A percentile compares a stretch with the other conserved stretches of the same genome.
Evolutionary conservation across 1,140 invertebrate species (phyloP).

Genomic region (Drosophila aff.): DNA sequence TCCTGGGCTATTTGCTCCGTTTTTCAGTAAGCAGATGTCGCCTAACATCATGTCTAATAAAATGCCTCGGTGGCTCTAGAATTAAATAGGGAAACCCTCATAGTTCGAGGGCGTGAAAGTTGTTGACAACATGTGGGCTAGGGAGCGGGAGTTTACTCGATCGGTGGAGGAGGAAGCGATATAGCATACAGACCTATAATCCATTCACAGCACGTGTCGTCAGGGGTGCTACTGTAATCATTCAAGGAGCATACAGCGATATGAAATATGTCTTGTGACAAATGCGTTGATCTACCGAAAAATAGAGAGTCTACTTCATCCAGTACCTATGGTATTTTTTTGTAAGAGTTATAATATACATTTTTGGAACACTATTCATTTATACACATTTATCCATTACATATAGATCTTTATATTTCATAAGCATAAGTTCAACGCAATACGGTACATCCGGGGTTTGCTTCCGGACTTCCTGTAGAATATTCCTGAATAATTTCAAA

Average conservation of each 20-base stretch:
- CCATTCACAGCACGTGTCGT: slow-evolving; percentile 48
- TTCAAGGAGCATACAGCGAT: slow-evolving; percentile 9
- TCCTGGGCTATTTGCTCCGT: slow-evolving; percentile 28
- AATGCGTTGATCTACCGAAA: background rate
- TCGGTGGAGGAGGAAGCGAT: background rate
- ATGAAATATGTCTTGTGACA: background rate
- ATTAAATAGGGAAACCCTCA: slow-evolving; percentile 57
- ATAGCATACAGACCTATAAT: slow-evolving; percentile 13
- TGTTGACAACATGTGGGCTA: slow-evolving; percentile 72
- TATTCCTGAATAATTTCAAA: slow-evolving; percentile 10
- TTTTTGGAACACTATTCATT: too few species aligned
- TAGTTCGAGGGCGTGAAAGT: slow-evolving; percentile 65
- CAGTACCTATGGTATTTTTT: background rate
- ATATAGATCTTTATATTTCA: background rate
- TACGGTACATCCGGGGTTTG: background rate
- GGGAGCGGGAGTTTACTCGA: background rate
- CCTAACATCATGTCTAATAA: slow-evolving; percentile 63
- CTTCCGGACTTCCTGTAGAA: slow-evolving; percentile 8
- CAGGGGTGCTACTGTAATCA: slow-evolving; percentile 17
- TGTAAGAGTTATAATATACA: background rate
- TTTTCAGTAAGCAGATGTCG: slow-evolving; percentile 53
- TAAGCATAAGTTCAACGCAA: background rate
- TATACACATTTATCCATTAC: background rate
- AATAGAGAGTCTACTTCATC: background rate
- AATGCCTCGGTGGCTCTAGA: slow-evolving; percentile 61